Percentiles rank a stretch among this genome's conserved stretches.
Evolutionary conservation across 2,888 invertebrate genomes (phyloP).

Genomic region (Eretmocerus hayati): DNA sequence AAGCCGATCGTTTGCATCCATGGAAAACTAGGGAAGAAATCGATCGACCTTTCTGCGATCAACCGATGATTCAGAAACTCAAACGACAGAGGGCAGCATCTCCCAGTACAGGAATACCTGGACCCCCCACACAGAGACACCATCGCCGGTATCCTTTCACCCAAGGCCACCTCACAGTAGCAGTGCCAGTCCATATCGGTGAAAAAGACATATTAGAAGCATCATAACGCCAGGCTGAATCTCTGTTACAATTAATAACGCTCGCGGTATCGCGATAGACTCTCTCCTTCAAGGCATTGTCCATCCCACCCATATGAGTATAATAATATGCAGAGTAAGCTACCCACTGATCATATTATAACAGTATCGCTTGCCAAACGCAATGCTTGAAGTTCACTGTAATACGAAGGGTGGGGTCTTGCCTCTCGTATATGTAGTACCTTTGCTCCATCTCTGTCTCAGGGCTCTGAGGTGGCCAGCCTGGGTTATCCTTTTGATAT

Average conservation of each 20-base stretch:
- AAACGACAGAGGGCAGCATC: too few species aligned
- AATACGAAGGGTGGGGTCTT: slow-evolving; percentile 41
- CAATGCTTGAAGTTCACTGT: not conserved
- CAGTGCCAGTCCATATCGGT: not conserved
- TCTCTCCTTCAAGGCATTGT: slow-evolving; percentile 46
- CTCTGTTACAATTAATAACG: slow-evolving; percentile 48
- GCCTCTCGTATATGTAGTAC: not conserved
- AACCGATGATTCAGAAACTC: too few species aligned
- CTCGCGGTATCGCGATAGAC: slow-evolving; percentile 46
- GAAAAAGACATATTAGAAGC: slow-evolving; percentile 48
- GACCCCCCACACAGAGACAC: too few species aligned
- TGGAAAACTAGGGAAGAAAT: too few species aligned
- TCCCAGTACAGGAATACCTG: too few species aligned
- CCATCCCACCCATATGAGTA: slow-evolving; percentile 33
- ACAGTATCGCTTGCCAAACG: slow-evolving; percentile 20
- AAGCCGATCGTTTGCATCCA: too few species aligned
- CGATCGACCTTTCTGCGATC: too few species aligned
- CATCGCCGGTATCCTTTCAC: too few species aligned
- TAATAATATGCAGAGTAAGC: slow-evolving; percentile 27
- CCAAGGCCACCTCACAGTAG: too few species aligned
- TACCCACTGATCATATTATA: too few species aligned
- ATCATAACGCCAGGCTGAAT: slow-evolving; percentile 46
- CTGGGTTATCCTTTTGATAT: slow-evolving; percentile 47
- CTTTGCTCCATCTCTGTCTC: slow-evolving; percentile 1
- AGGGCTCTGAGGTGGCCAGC: slow-evolving; percentile 43